Base-by-base conservation (phyloP, 2,888 invertebrate genomes). In the Cephus pulcher region DNA sequence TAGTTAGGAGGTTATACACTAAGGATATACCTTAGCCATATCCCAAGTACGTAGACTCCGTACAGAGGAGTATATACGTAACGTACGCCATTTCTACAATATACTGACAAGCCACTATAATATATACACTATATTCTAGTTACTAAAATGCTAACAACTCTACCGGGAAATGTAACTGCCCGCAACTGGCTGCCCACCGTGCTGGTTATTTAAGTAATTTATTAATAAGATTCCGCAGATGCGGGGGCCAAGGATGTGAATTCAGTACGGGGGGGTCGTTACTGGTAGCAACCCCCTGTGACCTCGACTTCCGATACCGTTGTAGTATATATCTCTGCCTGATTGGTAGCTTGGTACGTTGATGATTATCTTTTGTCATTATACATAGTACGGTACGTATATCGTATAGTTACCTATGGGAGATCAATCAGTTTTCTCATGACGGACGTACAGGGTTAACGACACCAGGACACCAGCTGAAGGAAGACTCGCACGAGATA, bases 201-300 rank as follows among this genome's bases (percentile, higher is more conserved):
- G 80, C 76, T 80, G 79, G 82, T 79, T 76, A 80, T 78, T 84
- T 80, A 80, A 80, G 76, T 84, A 86, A 86, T 86, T 87, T 84
- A 86, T 86, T 86, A 87, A 87, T 86, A 84, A 84, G 84, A 86
- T 85, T 86, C 83, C 82, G 81, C 79, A 80, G 84, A 81, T 83
- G 81, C 79, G 81, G 80, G 73, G 15, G 34, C 12, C 33, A 71
- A 71, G 71, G 71, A 56, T 56, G 56, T 56, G 56, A 9, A 56
- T 56, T 15, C 56, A 23, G 56, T 56, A 56, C 23, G 15, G 56
- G 23, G 56, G 56, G 56, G 56, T 56, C 56, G 23, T 23, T 56
- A 56, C 56, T 9, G 56, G 56, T 23, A 56, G 23, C 56, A 56
- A 56, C 56, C 56, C 56, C 56, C 56, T 56, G 56, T 56, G 56